phyloP scores from a whole-genome alignment of 2,888 invertebrate genomes.

The Pandemis heparana region DNA sequence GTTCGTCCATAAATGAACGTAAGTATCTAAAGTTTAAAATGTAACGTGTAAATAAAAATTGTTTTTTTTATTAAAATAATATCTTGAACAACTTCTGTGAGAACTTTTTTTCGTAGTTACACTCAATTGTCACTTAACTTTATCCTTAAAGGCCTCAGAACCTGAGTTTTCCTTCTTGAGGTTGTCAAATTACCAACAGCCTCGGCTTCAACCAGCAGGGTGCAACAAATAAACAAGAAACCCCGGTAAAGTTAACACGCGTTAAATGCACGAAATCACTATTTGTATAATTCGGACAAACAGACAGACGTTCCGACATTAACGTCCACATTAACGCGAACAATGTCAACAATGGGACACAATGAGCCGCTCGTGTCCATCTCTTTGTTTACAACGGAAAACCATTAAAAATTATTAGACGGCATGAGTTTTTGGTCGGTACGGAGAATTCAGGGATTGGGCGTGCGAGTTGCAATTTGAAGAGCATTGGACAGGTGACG shows the following conservation, averaged over 20 bases:
- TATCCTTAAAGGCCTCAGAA: not conserved
- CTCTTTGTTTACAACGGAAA: constrained; percentile 73
- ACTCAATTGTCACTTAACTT: too few species aligned
- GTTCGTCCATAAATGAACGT: too few species aligned
- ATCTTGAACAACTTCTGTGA: too few species aligned
- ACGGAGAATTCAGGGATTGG: constrained; percentile 63
- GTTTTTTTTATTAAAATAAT: too few species aligned
- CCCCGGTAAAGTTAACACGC: constrained; percentile 60
- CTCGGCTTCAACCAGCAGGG: constrained; percentile 47
- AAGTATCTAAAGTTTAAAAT: too few species aligned
- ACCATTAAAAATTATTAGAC: constrained; percentile 80
- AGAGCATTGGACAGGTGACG: constrained; percentile 25
- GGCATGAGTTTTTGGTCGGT: constrained; percentile 57
- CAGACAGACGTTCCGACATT: constrained; percentile 69
- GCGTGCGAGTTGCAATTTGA: constrained; percentile 46
- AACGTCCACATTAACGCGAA: constrained; percentile 72
- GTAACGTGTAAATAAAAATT: too few species aligned
- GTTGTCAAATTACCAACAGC: constrained; percentile 28
- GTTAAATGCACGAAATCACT: constrained; percentile 74
- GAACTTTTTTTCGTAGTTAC: too few species aligned
- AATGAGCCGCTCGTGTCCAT: constrained; percentile 59
- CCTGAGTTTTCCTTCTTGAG: constrained; percentile 30
- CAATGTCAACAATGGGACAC: constrained; percentile 65
- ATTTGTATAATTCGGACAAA: constrained; percentile 63
- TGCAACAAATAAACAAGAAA: constrained; percentile 46